These are phyloP conservation scores for Cyclura pinguis DNA, from an alignment of 2,797 vertebrate genomes.

Conservation along the genomic window DNA sequence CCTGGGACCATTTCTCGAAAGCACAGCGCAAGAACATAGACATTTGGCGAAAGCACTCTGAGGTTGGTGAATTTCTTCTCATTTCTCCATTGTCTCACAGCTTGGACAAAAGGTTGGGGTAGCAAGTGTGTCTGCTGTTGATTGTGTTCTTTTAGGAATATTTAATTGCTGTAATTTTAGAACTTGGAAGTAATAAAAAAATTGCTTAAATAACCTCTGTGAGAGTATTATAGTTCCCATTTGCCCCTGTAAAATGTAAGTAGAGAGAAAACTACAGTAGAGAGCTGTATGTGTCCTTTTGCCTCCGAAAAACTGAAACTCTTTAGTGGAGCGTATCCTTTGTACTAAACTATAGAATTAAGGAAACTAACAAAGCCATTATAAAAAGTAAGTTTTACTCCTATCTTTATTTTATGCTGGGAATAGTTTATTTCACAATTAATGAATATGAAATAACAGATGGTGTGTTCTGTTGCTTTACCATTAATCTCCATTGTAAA, in stretches of 20 bases:
- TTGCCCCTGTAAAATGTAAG: slow-evolving; percentile 68
- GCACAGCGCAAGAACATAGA: slow-evolving; percentile 99
- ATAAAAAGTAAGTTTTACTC: slow-evolving; percentile 11
- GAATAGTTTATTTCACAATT: background rate
- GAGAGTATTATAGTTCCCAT: slow-evolving; percentile 56
- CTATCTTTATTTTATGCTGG: background rate
- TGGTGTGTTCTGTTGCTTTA: background rate
- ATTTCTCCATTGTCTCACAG: slow-evolving; percentile 82
- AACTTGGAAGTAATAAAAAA: slow-evolving; percentile 64
- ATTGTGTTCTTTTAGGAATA: slow-evolving; percentile 63
- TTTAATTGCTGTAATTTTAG: slow-evolving; percentile 60
- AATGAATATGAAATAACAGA: background rate
- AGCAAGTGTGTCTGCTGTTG: slow-evolving; percentile 70
- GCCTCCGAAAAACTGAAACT: slow-evolving; percentile 48
- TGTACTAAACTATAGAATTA: slow-evolving; percentile 57
- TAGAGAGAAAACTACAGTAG: slow-evolving; percentile 56
- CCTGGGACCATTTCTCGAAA: slow-evolving; percentile 99
- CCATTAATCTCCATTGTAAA: slow-evolving; percentile 46
- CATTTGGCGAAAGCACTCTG: slow-evolving; percentile 98
- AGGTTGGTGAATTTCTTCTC: slow-evolving; percentile 93
- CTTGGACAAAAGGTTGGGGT: slow-evolving; percentile 78
- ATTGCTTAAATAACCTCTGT: slow-evolving; percentile 36
- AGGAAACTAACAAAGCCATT: slow-evolving; percentile 58
- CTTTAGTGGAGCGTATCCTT: slow-evolving; percentile 51
- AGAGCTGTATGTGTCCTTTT: slow-evolving; percentile 58